Base-by-base conservation (phyloP, 1,140 invertebrate species). In the Lutraria rhynchaena region DNA sequence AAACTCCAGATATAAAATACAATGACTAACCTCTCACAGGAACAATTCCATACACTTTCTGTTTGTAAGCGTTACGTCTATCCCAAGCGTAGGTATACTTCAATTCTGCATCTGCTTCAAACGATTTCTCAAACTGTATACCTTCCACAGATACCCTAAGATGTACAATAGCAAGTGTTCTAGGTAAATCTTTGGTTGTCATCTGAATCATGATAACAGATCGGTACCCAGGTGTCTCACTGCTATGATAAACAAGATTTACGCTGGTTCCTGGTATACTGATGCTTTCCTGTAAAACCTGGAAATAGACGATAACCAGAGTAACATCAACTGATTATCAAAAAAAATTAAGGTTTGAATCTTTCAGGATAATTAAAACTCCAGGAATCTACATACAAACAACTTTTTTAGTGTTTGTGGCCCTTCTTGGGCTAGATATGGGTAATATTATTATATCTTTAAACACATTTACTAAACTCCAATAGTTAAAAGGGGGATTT, bases 81-180 rank as follows among this genome's bases (percentile, higher is more conserved):
- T 98, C 98, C 98, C 98, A 99, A 0, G 97, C 96, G 90, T 98
- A 99, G 0, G 96, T 97, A 92, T 99, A 98, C 53, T 96, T 97
- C 35, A 99, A 93, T 90, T 98, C 96, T 0, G 97, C 96, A 92
- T 99, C 98, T 0, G 98, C 98, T 91, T 99, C 98, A 90, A 99
- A 99, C 1, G 95, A 96, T 92, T 97, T 96, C 9, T 97, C 95
- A 90, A 97, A 96, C 17, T 98, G 93, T 1, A 97, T 97, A 1
- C 98, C 98, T 92, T 98, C 97, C 60, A 99, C 96, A 84, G 97
- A 96, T 31, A 94, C 98, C 80, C 96, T 93, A 35, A 99, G 92
- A 90, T 99, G 97, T 0, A 99, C 97, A 76, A 97, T 95, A 3
- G 95, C 95, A 27, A 99, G 93, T 1, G 95, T 95, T 58, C 94